Percentiles rank a stretch among this genome's conserved stretches.
phyloP scores from a whole-genome alignment of 2,888 invertebrate genomes.

The Drosophila anomalata region DNA sequence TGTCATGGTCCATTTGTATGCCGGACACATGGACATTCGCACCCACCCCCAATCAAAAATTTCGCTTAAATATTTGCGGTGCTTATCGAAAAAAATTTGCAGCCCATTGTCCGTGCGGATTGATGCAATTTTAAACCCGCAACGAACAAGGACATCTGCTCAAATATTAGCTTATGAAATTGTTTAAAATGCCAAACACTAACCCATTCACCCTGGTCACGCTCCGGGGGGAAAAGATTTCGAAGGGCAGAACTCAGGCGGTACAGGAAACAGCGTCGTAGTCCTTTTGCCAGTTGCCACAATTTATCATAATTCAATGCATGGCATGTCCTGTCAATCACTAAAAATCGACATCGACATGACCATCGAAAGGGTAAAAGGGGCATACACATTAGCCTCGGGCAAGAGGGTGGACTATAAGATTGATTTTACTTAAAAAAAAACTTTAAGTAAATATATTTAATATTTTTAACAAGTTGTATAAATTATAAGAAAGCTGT shows the following conservation, averaged over 20 bases:
- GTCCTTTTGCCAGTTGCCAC: conserved; percentile 81
- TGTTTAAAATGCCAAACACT: conserved; percentile 68
- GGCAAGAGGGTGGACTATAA: conserved; percentile 6
- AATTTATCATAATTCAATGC: conserved; percentile 83
- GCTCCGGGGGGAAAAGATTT: conserved; percentile 37
- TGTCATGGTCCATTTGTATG: conserved; percentile 60
- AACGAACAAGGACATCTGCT: conserved; percentile 61
- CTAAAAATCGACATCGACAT: conserved; percentile 34
- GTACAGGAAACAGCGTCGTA: conserved; percentile 62
- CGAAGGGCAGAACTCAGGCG: conserved; percentile 10
- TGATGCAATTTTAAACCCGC: conserved; percentile 68
- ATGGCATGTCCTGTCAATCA: conserved; percentile 76
- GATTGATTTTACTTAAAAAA: neutral
- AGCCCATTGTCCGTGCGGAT: conserved; percentile 58
- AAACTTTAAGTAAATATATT: neutral
- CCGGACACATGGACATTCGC: conserved; percentile 33
- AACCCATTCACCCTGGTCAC: conserved; percentile 65
- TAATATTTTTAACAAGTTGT: neutral
- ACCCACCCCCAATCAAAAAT: conserved; percentile 38
- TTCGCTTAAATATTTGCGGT: conserved; percentile 58
- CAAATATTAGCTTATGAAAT: conserved; percentile 75
- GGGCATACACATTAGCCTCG: conserved; percentile 62
- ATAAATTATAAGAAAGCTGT: neutral
- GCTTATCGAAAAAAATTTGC: conserved; percentile 61
- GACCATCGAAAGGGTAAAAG: conserved; percentile 61